These are phyloP conservation scores for Drosophila dives DNA, from an alignment of 2,888 invertebrate genomes.

Conservation along the genomic window DNA sequence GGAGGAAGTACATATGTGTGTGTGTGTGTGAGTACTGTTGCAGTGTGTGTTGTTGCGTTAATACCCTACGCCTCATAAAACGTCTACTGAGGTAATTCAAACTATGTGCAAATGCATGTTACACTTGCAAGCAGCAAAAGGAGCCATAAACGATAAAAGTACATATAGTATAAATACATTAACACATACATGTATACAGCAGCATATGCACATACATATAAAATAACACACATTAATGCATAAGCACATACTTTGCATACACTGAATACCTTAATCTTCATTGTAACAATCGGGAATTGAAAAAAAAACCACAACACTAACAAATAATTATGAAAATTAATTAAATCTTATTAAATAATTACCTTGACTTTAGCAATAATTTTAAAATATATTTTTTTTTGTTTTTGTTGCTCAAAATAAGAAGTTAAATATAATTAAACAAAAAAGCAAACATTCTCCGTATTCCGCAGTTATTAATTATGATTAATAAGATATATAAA, in stretches of 20 bases:
- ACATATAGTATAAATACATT: background rate
- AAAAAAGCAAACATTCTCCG: background rate
- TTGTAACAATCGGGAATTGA: background rate
- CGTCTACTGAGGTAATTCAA: conserved; percentile 57
- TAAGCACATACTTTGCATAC: background rate
- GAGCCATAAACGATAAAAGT: conserved; percentile 37
- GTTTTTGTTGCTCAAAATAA: too few species aligned
- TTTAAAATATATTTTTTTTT: background rate
- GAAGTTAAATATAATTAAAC: too few species aligned
- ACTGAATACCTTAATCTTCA: background rate
- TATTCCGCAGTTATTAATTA: background rate
- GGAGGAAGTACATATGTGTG: background rate
- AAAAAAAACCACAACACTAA: background rate
- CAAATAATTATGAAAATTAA: background rate
- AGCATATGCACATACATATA: background rate
- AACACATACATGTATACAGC: background rate
- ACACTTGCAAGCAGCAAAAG: conserved; percentile 43
- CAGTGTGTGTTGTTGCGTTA: conserved; percentile 19
- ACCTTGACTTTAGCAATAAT: background rate
- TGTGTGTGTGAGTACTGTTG: background rate
- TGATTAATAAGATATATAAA: background rate
- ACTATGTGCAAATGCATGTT: conserved; percentile 53
- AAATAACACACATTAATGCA: background rate
- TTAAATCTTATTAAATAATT: background rate
- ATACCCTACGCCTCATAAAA: conserved; percentile 69